These are phyloP conservation scores for Mus minutoides DNA, from an alignment of 2,797 vertebrate genomes.

Conservation along the genomic window DNA sequence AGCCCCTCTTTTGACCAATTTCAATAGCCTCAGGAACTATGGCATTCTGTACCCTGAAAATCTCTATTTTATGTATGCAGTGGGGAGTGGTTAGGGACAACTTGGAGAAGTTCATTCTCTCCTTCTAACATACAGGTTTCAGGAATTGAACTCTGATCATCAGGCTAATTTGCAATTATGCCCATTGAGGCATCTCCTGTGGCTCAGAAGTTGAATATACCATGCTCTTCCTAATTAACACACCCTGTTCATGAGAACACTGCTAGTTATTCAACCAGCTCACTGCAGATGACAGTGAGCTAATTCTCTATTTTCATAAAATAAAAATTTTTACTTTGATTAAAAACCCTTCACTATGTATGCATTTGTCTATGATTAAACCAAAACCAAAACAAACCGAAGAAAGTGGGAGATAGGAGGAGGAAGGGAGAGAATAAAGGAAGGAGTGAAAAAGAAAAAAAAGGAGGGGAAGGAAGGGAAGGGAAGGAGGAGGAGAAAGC, in stretches of 20 bases:
- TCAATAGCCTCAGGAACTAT: not conserved
- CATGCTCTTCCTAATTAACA: not conserved
- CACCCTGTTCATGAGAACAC: not conserved
- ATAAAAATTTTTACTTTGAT: not conserved
- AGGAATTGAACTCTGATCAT: not conserved
- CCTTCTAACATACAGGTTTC: not conserved
- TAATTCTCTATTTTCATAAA: slow-evolving; percentile 47
- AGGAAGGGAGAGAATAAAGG: not conserved
- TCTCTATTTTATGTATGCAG: not conserved
- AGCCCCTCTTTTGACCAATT: not conserved
- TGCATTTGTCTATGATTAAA: not conserved
- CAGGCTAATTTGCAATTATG: not conserved
- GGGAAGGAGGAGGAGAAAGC: not conserved
- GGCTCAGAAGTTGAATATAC: not conserved
- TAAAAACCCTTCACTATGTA: slow-evolving; percentile 47
- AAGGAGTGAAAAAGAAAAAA: not conserved
- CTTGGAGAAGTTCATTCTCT: not conserved
- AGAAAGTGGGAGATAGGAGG: not conserved
- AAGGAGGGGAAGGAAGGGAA: not conserved
- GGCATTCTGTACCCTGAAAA: not conserved
- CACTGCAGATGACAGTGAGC: not conserved
- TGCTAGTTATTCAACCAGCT: slow-evolving; percentile 26
- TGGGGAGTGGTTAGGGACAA: not conserved
- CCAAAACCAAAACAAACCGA: not conserved
- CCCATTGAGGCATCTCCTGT: not conserved